Conservation (phyloP, 2,888 invertebrate genomes). For the Archips xylosteana region DNA sequence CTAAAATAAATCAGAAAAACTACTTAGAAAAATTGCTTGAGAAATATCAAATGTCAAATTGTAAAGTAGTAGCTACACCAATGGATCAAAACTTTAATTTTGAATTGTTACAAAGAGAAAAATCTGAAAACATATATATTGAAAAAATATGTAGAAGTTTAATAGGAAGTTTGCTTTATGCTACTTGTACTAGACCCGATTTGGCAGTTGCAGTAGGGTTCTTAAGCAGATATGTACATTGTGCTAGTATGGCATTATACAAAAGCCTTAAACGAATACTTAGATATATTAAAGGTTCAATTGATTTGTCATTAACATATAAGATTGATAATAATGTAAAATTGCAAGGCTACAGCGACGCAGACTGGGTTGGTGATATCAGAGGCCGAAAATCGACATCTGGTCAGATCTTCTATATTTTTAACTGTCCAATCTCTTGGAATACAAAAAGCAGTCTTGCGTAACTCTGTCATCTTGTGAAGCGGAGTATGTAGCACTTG, state of each 20-base stretch:
- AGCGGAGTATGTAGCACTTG: constrained; percentile 5
- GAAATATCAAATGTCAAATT: constrained; percentile 16
- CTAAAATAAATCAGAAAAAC: constrained; percentile 7
- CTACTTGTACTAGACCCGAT: constrained; percentile 33
- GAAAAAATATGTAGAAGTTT: constrained; percentile 19
- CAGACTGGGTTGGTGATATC: constrained; percentile 40
- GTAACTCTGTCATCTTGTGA: constrained; percentile 6
- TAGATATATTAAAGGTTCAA: constrained; percentile 18
- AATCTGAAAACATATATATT: constrained; percentile 16
- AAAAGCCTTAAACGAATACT: constrained; percentile 14
- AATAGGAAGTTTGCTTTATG: constrained; percentile 32
- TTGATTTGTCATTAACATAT: constrained; percentile 14
- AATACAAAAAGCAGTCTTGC: no score
- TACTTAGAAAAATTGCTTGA: constrained; percentile 23
- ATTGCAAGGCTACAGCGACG: constrained; percentile 36
- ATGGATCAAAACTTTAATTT: constrained; percentile 27
- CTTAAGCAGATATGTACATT: constrained; percentile 36
- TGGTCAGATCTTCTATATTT: constrained; percentile 35
- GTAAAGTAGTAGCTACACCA: constrained; percentile 26
- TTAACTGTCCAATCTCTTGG: constrained; percentile 30
- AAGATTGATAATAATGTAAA: constrained; percentile 8
- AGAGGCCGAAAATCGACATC: constrained; percentile 35
- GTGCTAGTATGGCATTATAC: constrained; percentile 28
- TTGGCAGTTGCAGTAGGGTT: constrained; percentile 31
- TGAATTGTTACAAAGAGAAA: constrained; percentile 18